Evolutionary conservation across 2,888 invertebrate genomes (phyloP), one percentile per base, ranked within the genome.

Genomic region (Plagiodera versicolora): DNA sequence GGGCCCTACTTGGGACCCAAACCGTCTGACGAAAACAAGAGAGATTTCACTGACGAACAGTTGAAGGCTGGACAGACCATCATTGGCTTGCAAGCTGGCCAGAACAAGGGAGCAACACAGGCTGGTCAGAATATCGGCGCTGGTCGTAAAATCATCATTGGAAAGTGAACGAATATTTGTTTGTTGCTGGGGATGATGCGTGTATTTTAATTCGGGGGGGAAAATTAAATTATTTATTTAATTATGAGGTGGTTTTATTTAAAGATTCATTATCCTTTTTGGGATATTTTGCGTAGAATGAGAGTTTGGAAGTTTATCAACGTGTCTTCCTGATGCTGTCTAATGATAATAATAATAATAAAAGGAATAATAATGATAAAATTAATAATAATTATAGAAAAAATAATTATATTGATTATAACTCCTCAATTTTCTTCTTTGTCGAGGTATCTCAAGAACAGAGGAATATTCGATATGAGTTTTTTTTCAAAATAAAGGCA

Each of bases 81-180:
- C 75, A 92, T 98, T 74, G 95, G 96, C 74, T 90, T 98, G 54
- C 97, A 98, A 81, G 95, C 95, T 71, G 98, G 98, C 61, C 90
- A 89, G 80, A 98, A 98, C 89, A 95, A 96, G 83, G 97, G 96
- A 46, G 96, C 96, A 72, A 90, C 91, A 63, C 96, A 96, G 82
- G 89, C 94, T 24, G 97, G 97, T 24, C 88, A 88, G 80, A 96
- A 92, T 81, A 85, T 95, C 61, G 96, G 96, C 66, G 94, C 94
- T 68, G 88, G 91, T 72, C 90, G 94, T 78, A 94, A 94, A 81
- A 94, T 94, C 83, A 86, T 95, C 77, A 85, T 94, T 79, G 93
- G 93, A 85, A 94, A 95, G 88, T 94, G 74, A 74, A 65, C 10
- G 50, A 6, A n/a, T 8, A 1, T n/a, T 39, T n/a, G 4, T 24